Conservation (phyloP, 1,140 invertebrate species). For the Melipona quadrifasciata region DNA sequence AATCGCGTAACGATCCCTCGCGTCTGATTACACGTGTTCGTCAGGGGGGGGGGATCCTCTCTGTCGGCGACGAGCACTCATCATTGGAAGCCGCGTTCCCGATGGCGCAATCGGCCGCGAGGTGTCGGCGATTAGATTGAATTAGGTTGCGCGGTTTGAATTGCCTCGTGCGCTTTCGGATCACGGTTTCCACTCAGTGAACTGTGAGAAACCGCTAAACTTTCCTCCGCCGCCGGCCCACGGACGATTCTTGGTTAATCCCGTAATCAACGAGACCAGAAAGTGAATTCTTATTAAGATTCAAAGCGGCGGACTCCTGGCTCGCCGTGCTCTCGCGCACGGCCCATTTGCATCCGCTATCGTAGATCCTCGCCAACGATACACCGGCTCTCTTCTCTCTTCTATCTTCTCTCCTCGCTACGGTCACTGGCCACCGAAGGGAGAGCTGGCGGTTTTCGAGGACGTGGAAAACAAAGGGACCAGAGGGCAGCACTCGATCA, state of each 20-base stretch:
- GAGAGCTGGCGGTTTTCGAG: background rate
- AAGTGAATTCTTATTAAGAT: slow-evolving; percentile 55
- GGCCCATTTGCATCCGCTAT: slow-evolving; percentile 35
- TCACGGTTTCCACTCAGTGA: slow-evolving; percentile 49
- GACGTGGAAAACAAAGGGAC: slow-evolving; percentile 28
- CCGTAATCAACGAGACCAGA: slow-evolving; percentile 54
- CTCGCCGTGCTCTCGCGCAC: background rate
- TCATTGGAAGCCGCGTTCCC: slow-evolving; percentile 21
- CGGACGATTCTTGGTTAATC: slow-evolving; percentile 36
- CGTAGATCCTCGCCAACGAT: slow-evolving; percentile 26
- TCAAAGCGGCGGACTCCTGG: slow-evolving; percentile 30
- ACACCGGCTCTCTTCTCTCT: background rate
- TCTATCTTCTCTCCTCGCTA: background rate
- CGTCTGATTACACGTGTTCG: slow-evolving; percentile 39
- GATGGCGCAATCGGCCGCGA: slow-evolving; percentile 55
- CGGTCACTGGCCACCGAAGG: slow-evolving; percentile 2
- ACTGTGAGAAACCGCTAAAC: slow-evolving; percentile 73
- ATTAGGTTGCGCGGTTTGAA: slow-evolving; percentile 55
- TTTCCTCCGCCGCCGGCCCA: slow-evolving; percentile 52
- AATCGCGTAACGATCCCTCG: slow-evolving; percentile 31
- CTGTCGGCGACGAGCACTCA: slow-evolving; percentile 53
- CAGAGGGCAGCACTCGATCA: background rate
- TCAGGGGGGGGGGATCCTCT: slow-evolving; percentile 2
- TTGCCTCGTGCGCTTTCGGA: slow-evolving; percentile 50
- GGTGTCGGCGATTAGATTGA: slow-evolving; percentile 65